Evolutionary conservation across 2,888 invertebrate species (phyloP).

Genomic region (Scaptomyza polygonia): DNA sequence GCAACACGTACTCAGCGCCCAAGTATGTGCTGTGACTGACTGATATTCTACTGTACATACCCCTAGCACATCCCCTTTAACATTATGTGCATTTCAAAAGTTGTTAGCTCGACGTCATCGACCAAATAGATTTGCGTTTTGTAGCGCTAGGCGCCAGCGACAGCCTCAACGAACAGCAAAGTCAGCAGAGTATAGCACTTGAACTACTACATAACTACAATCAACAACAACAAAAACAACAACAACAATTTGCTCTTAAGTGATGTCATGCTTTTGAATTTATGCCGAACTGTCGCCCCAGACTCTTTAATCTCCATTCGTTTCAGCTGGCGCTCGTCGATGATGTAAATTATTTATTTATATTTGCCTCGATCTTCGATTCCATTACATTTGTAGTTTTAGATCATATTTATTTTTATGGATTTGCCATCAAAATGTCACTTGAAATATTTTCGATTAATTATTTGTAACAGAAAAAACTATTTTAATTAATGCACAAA

Average conservation of each 20-base stretch:
- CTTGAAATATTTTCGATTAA: constrained; percentile 65
- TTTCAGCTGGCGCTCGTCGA: constrained; percentile 11
- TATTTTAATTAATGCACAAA: constrained; percentile 59
- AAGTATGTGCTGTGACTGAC: constrained; percentile 26
- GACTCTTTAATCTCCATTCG: constrained; percentile 48
- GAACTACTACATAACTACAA: background rate
- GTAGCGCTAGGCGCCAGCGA: constrained; percentile 68
- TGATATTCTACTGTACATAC: constrained; percentile 1
- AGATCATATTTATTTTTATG: constrained; percentile 30
- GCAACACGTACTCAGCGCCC: constrained; percentile 49
- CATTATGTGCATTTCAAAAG: constrained; percentile 48
- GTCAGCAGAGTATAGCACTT: background rate
- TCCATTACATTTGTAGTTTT: constrained; percentile 40
- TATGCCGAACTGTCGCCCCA: constrained; percentile 49
- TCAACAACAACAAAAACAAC: constrained; percentile 8
- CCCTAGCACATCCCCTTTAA: background rate
- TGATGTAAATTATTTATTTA: constrained; percentile 44
- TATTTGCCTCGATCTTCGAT: constrained; percentile 43
- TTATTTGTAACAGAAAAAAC: constrained; percentile 43
- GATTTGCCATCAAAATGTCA: constrained; percentile 74
- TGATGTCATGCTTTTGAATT: constrained; percentile 71
- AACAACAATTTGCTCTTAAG: constrained; percentile 49
- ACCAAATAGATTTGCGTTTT: constrained; percentile 57
- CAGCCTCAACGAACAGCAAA: constrained; percentile 14
- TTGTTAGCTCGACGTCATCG: constrained; percentile 47